phyloP scores from a whole-genome alignment of 2,888 invertebrate genomes.

The Slavum lentiscoides region DNA sequence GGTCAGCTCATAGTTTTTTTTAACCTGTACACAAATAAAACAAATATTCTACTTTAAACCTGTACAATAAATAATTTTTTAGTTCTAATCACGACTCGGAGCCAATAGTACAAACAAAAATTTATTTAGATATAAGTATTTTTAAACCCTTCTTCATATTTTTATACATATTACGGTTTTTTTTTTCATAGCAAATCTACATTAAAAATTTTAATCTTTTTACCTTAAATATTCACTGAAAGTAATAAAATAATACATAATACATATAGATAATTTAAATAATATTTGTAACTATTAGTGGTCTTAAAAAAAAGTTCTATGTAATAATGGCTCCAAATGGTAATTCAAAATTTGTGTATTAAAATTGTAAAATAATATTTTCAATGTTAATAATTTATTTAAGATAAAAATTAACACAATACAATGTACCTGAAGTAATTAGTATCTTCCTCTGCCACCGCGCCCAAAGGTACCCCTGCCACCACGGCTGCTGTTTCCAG shows the following conservation, averaged over 20 bases:
- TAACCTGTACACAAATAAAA: constrained; percentile 53
- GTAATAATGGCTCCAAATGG: constrained; percentile 48
- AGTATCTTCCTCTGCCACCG: constrained; percentile 56
- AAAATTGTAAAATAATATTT: neutral
- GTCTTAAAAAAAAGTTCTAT: constrained; percentile 1
- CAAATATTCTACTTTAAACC: constrained; percentile 51
- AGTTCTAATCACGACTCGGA: constrained; percentile 30
- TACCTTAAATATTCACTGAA: neutral
- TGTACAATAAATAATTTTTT: constrained; percentile 12
- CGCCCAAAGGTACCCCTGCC: constrained; percentile 33
- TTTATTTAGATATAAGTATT: neutral
- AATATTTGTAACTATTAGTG: neutral
- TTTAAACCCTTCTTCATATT: neutral
- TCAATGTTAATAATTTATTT: constrained; percentile 16
- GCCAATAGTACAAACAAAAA: constrained; percentile 40
- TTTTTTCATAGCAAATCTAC: neutral
- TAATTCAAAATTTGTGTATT: constrained; percentile 11
- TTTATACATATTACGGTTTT: no score
- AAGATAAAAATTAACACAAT: neutral
- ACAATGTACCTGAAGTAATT: constrained; percentile 33
- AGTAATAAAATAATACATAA: neutral
- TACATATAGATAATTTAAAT: no score
- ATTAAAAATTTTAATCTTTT: neutral
- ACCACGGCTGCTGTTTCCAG: constrained; percentile 29
- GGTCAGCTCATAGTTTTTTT: constrained; percentile 49